Percentiles rank a stretch among this genome's conserved stretches.
phyloP scores from a whole-genome alignment of 2,797 vertebrate species.

The Brachymystax lenok region DNA sequence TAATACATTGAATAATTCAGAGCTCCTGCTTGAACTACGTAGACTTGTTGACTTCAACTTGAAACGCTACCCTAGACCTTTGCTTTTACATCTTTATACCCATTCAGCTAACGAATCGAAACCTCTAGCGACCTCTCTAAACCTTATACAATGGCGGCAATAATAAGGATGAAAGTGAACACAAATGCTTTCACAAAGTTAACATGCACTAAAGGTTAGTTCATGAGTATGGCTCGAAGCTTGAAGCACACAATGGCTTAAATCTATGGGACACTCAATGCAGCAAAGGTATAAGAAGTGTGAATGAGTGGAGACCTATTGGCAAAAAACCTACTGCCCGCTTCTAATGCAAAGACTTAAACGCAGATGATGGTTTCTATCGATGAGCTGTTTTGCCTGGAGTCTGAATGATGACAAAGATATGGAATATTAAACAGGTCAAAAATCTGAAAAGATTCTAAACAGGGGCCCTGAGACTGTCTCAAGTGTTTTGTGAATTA shows the following conservation, averaged over 20 bases:
- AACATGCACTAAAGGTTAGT: constrained; percentile 8
- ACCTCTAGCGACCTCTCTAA: background rate
- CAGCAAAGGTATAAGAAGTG: too few species aligned
- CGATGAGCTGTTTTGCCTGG: background rate
- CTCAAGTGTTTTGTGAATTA: background rate
- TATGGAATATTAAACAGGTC: background rate
- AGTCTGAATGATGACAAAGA: background rate
- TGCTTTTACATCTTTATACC: background rate
- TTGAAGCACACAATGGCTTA: background rate
- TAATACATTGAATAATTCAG: background rate
- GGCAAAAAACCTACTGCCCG: background rate
- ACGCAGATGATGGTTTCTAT: background rate
- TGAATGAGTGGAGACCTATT: background rate
- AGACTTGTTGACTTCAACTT: background rate
- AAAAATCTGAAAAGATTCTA: background rate
- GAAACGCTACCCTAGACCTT: background rate
- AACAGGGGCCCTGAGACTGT: background rate
- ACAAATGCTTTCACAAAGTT: background rate
- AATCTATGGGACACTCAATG: background rate
- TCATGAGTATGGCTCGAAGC: background rate
- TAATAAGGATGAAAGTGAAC: background rate
- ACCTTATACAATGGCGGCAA: background rate
- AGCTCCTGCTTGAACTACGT: background rate
- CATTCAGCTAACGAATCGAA: background rate
- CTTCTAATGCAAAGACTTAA: constrained; percentile 9